A percentile compares a stretch with the other conserved stretches of the same genome.
Evolutionary conservation across 2,888 invertebrate genomes (phyloP).

Genomic region (Parnassius orleans): DNA sequence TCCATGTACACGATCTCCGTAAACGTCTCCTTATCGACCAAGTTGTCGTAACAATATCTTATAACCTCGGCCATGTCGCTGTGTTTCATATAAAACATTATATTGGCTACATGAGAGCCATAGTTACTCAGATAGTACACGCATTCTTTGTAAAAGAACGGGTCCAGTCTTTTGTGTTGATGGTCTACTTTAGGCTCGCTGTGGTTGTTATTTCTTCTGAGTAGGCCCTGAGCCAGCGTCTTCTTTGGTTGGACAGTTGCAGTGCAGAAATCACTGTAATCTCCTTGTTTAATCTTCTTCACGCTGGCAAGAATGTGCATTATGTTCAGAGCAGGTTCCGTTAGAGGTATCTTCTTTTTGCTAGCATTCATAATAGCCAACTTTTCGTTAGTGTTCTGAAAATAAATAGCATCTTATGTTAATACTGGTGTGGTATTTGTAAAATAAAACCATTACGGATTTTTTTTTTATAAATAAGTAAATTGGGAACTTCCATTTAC

Average conservation of each 20-base stretch:
- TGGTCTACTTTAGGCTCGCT: conserved; percentile 59
- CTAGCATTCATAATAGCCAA: conserved; percentile 61
- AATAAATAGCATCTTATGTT: conserved; percentile 1
- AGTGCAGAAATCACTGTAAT: conserved; percentile 77
- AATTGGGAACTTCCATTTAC: no score
- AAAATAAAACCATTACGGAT: no score
- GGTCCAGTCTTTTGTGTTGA: conserved; percentile 66
- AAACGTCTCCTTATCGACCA: conserved; percentile 85
- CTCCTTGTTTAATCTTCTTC: conserved; percentile 78
- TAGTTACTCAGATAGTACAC: conserved; percentile 90
- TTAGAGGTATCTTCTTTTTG: conserved; percentile 73
- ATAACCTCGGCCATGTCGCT: conserved; percentile 85
- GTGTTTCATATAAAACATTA: conserved; percentile 88
- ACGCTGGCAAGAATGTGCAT: conserved; percentile 81
- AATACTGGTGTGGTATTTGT: background rate
- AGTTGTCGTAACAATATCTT: conserved; percentile 84
- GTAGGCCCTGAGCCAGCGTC: conserved; percentile 69
- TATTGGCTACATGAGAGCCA: conserved; percentile 86
- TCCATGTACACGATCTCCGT: conserved; percentile 86
- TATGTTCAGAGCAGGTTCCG: conserved; percentile 82
- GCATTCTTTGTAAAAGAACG: conserved; percentile 87
- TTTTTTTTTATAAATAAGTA: no score
- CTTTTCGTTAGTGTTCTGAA: conserved; percentile 69
- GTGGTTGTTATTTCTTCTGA: conserved; percentile 60
- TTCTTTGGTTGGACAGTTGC: conserved; percentile 60